Conservation (phyloP, 1,140 invertebrate species). For the Harpegnathos saltator region DNA sequence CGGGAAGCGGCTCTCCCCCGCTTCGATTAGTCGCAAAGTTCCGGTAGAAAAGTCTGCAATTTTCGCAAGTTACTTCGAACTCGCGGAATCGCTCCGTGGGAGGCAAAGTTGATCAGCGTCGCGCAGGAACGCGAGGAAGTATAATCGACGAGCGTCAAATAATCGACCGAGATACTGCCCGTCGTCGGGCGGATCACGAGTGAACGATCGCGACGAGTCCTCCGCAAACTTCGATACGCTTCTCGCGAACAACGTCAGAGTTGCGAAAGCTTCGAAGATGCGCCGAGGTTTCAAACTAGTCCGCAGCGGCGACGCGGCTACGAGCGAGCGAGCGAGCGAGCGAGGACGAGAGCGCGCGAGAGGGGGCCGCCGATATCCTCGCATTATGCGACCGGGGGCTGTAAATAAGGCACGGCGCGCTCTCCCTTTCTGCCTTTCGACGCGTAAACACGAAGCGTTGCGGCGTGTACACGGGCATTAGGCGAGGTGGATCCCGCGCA, state of each 20-base stretch:
- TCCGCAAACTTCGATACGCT: not conserved
- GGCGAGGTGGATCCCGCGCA: constrained; percentile 76
- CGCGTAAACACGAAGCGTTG: constrained; percentile 76
- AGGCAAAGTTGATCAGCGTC: too few relatives aligned
- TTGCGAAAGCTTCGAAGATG: not conserved
- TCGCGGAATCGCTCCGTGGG: too few relatives aligned
- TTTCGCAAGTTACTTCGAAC: too few relatives aligned
- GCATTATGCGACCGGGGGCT: constrained; percentile 72
- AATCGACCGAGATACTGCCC: too few relatives aligned
- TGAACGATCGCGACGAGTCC: too few relatives aligned
- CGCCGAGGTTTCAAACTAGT: not conserved
- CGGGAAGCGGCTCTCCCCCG: too few relatives aligned
- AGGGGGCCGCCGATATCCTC: constrained; percentile 52
- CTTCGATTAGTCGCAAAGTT: too few relatives aligned
- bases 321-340: too few relatives aligned
- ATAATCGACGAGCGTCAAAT: too few relatives aligned
- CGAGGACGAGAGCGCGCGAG: not conserved
- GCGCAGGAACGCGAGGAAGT: too few relatives aligned
- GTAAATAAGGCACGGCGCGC: constrained; percentile 74
- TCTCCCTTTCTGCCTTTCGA: constrained; percentile 59
- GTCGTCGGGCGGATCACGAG: too few relatives aligned
- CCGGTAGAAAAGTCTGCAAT: too few relatives aligned
- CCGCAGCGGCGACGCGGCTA: not conserved
- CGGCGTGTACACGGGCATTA: constrained; percentile 75
- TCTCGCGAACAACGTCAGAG: not conserved